Evolutionary conservation across 2,797 vertebrate genomes (phyloP).

Genomic region (Galagoides demidoff): DNA sequence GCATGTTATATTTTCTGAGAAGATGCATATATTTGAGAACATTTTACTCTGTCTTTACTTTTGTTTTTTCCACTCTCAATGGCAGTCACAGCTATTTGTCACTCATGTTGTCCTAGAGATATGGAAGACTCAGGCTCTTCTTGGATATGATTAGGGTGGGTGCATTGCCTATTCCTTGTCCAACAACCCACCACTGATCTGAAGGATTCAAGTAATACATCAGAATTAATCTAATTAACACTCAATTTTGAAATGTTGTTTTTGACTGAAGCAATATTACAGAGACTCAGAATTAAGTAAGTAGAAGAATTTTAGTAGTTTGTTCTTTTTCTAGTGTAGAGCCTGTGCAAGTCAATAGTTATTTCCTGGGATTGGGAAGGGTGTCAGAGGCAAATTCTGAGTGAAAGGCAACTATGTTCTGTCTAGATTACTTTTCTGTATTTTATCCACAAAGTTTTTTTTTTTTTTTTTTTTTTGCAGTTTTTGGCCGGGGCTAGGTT

Average conservation of each 20-base stretch:
- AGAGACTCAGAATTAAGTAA: background rate
- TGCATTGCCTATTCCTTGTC: background rate
- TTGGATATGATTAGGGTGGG: background rate
- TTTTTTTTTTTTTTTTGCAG: background rate
- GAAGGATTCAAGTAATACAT: conserved; percentile 8
- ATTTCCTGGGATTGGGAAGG: background rate
- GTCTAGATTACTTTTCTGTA: background rate
- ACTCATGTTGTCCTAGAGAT: background rate
- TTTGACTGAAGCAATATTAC: background rate
- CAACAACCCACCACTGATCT: conserved; percentile 1
- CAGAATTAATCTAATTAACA: background rate
- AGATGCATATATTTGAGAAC: background rate
- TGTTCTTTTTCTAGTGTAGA: background rate
- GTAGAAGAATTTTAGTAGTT: background rate
- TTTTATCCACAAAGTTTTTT: background rate
- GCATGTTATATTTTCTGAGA: background rate
- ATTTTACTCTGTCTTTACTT: background rate
- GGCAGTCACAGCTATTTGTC: background rate
- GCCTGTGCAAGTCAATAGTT: background rate
- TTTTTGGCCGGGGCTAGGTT: no score
- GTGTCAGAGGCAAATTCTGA: background rate
- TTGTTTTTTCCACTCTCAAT: background rate
- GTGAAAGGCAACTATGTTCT: background rate
- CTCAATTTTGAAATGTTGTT: background rate
- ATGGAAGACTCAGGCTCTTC: background rate